Percentiles rank a stretch among this genome's conserved stretches.
phyloP scores from a whole-genome alignment of 2,797 vertebrate genomes.

The Zenarchopterus dispar region DNA sequence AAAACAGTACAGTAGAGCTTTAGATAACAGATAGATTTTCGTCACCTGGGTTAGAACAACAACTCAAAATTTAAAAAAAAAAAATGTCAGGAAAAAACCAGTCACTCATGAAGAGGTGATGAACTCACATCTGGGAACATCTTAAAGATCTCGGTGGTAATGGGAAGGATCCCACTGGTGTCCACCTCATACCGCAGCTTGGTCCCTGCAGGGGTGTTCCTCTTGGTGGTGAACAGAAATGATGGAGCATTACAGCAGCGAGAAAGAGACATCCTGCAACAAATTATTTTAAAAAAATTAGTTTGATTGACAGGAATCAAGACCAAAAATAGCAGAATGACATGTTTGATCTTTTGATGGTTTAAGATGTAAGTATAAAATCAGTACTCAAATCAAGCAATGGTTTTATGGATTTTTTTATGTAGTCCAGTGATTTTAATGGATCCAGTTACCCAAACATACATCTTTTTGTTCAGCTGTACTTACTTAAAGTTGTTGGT shows the following conservation, averaged over 20 bases:
- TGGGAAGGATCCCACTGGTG: conserved; percentile 92
- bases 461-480: not conserved
- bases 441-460: not conserved
- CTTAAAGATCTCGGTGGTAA: conserved; percentile 93
- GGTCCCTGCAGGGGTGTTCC: conserved; percentile 93
- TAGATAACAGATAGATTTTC: not conserved
- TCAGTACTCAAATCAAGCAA: too few species aligned
- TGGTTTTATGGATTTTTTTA: too few species aligned
- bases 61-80: not conserved
- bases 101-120: not conserved
- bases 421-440: too few species aligned
- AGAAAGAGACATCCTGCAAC: conserved; percentile 85
- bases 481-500: conserved; percentile 92
- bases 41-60: not conserved
- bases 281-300: not conserved
- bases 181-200: conserved; percentile 98
- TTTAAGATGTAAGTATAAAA: not conserved
- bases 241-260: conserved; percentile 96
- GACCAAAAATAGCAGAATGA: not conserved
- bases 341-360: not conserved
- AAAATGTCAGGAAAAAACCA: not conserved
- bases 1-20: not conserved
- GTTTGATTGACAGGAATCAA: not conserved
- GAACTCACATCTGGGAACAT: conserved; percentile 95
- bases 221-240: conserved; percentile 97